Percentiles rank a stretch among this genome's conserved stretches.
Evolutionary conservation across 2,113 vertebrate genomes (phyloP).

Genomic region (Hucho hucho): DNA sequence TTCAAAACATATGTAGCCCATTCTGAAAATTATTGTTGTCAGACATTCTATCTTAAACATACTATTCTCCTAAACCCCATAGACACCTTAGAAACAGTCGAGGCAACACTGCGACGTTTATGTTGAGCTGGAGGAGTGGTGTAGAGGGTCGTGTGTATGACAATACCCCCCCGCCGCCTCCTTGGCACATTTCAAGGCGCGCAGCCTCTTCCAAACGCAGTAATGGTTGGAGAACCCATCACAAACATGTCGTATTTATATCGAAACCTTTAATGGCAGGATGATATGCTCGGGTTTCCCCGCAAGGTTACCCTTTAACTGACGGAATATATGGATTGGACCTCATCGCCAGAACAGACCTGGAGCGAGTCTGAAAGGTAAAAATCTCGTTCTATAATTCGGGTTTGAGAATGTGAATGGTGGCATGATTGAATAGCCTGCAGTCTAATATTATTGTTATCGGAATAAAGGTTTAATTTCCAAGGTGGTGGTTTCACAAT

Average conservation of each 20-base stretch:
- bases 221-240: slow-evolving; percentile 19
- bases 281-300: slow-evolving; percentile 31
- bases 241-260: slow-evolving; percentile 9
- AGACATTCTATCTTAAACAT: no score
- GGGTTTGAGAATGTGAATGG: background rate
- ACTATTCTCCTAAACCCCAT: no score
- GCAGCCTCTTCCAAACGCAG: slow-evolving; percentile 13
- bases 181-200: slow-evolving; percentile 24
- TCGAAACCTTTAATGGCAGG: slow-evolving; percentile 25
- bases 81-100: no score
- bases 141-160: slow-evolving; percentile 24
- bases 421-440: background rate
- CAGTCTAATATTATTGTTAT: slow-evolving; percentile 25
- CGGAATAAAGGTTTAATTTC: background rate
- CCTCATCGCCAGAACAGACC: slow-evolving; percentile 59
- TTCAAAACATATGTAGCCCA: no score
- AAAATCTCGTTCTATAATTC: background rate
- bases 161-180: background rate
- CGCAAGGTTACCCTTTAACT: slow-evolving; percentile 54
- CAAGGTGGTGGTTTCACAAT: background rate
- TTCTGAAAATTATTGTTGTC: no score
- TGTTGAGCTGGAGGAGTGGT: background rate
- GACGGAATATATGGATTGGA: slow-evolving; percentile 71
- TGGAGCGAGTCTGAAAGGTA: slow-evolving; percentile 70
- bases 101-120: no score